Evolutionary conservation across 1,140 invertebrate genomes (phyloP).

Genomic region (Anagrus nilaparvatae): DNA sequence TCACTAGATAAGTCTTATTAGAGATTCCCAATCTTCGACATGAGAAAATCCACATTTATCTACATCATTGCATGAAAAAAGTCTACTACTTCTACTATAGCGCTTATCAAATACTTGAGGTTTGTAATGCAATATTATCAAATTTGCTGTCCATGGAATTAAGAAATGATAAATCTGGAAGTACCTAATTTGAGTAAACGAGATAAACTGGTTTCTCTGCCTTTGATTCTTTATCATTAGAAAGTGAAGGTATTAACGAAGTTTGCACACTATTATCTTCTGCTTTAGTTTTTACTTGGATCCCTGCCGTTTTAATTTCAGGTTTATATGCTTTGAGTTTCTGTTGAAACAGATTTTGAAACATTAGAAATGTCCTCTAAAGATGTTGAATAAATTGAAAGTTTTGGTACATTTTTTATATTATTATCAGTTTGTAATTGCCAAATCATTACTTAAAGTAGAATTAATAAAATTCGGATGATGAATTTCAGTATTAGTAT

Average conservation of each 20-base stretch:
- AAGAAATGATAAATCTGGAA: constrained; percentile 81
- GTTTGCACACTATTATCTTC: constrained; percentile 39
- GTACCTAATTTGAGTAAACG: constrained; percentile 82
- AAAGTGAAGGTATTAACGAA: constrained; percentile 31
- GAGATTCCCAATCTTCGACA: constrained; percentile 82
- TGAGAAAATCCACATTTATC: constrained; percentile 74
- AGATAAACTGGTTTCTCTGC: constrained; percentile 77
- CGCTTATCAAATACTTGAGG: constrained; percentile 41
- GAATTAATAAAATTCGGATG: too few relatives aligned
- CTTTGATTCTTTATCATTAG: too few relatives aligned
- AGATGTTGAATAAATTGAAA: too few relatives aligned
- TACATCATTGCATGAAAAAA: constrained; percentile 75
- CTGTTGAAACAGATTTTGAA: too few relatives aligned
- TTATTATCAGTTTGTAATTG: too few relatives aligned
- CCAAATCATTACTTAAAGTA: too few relatives aligned
- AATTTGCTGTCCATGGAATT: constrained; percentile 49
- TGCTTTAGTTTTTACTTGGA: constrained; percentile 31
- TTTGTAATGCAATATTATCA: constrained; percentile 52
- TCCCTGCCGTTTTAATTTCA: too few relatives aligned
- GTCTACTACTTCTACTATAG: constrained; percentile 49
- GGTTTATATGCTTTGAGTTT: too few relatives aligned
- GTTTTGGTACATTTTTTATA: too few relatives aligned
- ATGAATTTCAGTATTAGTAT: constrained; percentile 34
- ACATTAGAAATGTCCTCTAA: too few relatives aligned
- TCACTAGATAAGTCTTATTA: constrained; percentile 59